These are phyloP conservation scores for Xenopus tropicalis DNA, from an alignment of 2,113 vertebrate species.

Conservation along the genomic window DNA sequence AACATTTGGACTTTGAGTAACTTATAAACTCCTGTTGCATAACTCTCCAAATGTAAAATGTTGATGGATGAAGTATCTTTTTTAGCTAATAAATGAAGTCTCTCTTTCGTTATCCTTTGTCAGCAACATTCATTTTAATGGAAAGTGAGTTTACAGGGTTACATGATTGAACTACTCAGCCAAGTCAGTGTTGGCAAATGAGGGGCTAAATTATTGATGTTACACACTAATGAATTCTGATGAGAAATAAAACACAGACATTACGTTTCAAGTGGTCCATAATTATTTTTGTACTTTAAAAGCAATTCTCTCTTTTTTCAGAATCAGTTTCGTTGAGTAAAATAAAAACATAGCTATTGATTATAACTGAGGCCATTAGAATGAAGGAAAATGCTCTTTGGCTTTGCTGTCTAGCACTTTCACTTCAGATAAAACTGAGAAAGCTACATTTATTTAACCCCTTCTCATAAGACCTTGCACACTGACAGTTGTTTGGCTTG, in stretches of 20 bases:
- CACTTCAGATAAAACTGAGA: slow-evolving; percentile 50
- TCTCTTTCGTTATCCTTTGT: slow-evolving; percentile 86
- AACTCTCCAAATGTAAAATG: slow-evolving; percentile 83
- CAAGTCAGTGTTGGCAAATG: slow-evolving; percentile 86
- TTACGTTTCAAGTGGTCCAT: slow-evolving; percentile 87
- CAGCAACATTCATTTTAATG: slow-evolving; percentile 90
- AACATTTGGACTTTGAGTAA: slow-evolving; percentile 25
- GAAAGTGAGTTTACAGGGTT: slow-evolving; percentile 87
- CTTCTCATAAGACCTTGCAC: no score
- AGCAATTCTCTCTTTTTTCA: slow-evolving; percentile 82
- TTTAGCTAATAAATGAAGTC: slow-evolving; percentile 89
- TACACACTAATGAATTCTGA: slow-evolving; percentile 90
- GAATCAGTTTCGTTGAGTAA: slow-evolving; percentile 76
- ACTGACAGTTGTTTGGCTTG: no score
- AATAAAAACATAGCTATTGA: slow-evolving; percentile 79
- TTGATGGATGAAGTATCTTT: slow-evolving; percentile 84
- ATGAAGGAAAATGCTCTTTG: slow-evolving; percentile 55
- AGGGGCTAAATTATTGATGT: slow-evolving; percentile 90
- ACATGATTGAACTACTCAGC: slow-evolving; percentile 87
- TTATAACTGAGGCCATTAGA: slow-evolving; percentile 73
- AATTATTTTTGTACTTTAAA: slow-evolving; percentile 91
- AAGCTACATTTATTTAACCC: neutral
- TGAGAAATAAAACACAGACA: slow-evolving; percentile 92
- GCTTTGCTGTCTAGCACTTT: slow-evolving; percentile 45
- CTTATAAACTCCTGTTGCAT: slow-evolving; percentile 71